Percentiles rank a stretch among this genome's conserved stretches.
phyloP scores from a whole-genome alignment of 1,140 invertebrate genomes.

The Penaeus chinensis region DNA sequence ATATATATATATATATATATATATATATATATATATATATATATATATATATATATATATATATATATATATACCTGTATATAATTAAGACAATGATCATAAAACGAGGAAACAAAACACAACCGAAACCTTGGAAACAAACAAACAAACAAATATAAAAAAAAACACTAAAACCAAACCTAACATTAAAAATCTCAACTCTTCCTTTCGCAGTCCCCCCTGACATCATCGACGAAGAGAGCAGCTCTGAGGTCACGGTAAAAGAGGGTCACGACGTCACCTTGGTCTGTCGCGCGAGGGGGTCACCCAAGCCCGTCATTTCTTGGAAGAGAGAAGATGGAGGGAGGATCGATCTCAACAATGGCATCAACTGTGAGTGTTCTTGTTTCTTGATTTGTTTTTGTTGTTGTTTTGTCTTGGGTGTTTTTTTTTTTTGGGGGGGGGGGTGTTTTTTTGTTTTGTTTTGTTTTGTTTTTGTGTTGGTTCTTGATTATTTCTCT shows the following conservation, averaged over 20 bases:
- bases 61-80: no score
- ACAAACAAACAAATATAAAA: neutral
- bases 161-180: neutral
- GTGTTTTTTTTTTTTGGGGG: no score
- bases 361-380: constrained; percentile 61
- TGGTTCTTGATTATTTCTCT: no score
- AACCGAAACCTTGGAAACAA: neutral
- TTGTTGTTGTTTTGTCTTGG: neutral
- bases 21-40: no score
- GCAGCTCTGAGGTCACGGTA: constrained; percentile 68
- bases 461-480: no score
- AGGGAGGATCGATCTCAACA: constrained; percentile 59
- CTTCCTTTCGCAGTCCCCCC: constrained; percentile 63
- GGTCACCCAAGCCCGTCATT: constrained; percentile 70
- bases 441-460: no score
- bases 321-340: constrained; percentile 70
- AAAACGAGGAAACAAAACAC: no score
- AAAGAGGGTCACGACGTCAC: constrained; percentile 69
- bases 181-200: neutral
- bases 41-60: no score
- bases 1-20: no score
- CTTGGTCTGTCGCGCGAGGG: constrained; percentile 70
- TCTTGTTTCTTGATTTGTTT: neutral
- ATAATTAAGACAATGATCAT: no score
- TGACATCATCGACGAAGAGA: constrained; percentile 66